These are phyloP conservation scores for Nerophis lumbriciformis DNA, from an alignment of 2,113 vertebrate genomes.

Conservation along the genomic window DNA sequence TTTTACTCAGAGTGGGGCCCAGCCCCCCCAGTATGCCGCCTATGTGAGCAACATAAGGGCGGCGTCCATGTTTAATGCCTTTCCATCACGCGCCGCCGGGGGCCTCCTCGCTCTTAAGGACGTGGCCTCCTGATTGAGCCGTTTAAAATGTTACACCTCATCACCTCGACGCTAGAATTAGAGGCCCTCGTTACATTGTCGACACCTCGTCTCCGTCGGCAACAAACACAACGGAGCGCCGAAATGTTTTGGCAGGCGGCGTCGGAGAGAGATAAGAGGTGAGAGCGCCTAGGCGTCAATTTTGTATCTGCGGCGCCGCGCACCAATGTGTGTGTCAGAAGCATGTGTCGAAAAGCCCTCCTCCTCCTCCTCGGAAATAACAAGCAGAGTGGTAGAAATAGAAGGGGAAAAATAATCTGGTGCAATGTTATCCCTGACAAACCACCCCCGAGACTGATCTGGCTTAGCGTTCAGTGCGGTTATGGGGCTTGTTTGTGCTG, in stretches of 20 bases:
- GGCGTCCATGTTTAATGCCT: slow-evolving; percentile 50
- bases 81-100: slow-evolving; percentile 50
- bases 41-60: slow-evolving; percentile 31
- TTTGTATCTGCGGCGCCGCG: slow-evolving; percentile 46
- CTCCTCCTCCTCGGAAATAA: slow-evolving; percentile 56
- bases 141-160: slow-evolving; percentile 59
- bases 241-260: slow-evolving; percentile 44
- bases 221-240: slow-evolving; percentile 48
- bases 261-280: slow-evolving; percentile 48
- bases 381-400: slow-evolving; percentile 46
- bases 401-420: slow-evolving; percentile 62
- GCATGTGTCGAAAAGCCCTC: slow-evolving; percentile 57
- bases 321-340: slow-evolving; percentile 39
- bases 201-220: slow-evolving; percentile 52
- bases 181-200: slow-evolving; percentile 54
- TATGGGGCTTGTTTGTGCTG: slow-evolving; percentile 63
- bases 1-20: slow-evolving; percentile 12
- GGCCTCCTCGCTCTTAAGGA: slow-evolving; percentile 49
- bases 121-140: slow-evolving; percentile 53
- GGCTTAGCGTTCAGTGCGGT: slow-evolving; percentile 65
- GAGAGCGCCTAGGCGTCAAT: slow-evolving; percentile 45
- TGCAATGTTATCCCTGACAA: slow-evolving; percentile 71
- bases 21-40: slow-evolving; percentile 32
- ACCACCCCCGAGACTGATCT: slow-evolving; percentile 66
- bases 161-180: slow-evolving; percentile 57